Evolutionary conservation across 37 sponge, comb jelly and placozoan species (phyloP), one percentile per base, ranked within the genome.

Genomic region (Axinella damicornis): DNA sequence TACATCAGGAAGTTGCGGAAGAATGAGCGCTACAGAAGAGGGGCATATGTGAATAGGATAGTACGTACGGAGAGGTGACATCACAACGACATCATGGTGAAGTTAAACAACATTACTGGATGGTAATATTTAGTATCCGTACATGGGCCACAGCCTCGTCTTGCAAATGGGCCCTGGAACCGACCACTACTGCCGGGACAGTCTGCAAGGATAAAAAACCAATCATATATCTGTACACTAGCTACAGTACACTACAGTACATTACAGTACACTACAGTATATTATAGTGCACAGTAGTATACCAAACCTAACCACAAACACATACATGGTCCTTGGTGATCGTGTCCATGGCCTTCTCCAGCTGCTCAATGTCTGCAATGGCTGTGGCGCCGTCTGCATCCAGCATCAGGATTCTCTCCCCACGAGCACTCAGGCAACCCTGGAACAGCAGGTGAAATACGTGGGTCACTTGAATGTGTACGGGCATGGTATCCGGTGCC

Each of bases 351-450:
- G 77, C 83, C 57, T 88, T 69, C 89, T 97, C 96, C 66, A 99
- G 65, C 24, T 80, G 69, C 18, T 74, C 87, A 65, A 97, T 60
- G 74, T 97, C 99, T 5, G 58, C 75, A 62, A 99, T 87, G 13
- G 88, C 83, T 18, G 99, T 95, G 16, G 99, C 99, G 12, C 96
- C 99, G 80, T 99, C 99, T 9, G 99, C 99, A 92, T 99, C 99
- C 52, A 93, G 88, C 63, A 99, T 85, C 61, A 99, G 79, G 0
- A 97, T 37, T 19, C 84, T 77, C 74, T 83, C 77, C 37, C 99
- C 99, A 15, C 99, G 83, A 59, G 90, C 84, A 88, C 94, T 95
- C 56, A 99, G 78, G n/a, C 85, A 80, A n/a, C 99, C 99, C 94
- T 98, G 79, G 13, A 62, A n/a, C n/a, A n/a, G 69, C 15, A 77